Evolutionary conservation across 2,113 vertebrate genomes (phyloP).

Genomic region (Podarcis raffonei): DNA sequence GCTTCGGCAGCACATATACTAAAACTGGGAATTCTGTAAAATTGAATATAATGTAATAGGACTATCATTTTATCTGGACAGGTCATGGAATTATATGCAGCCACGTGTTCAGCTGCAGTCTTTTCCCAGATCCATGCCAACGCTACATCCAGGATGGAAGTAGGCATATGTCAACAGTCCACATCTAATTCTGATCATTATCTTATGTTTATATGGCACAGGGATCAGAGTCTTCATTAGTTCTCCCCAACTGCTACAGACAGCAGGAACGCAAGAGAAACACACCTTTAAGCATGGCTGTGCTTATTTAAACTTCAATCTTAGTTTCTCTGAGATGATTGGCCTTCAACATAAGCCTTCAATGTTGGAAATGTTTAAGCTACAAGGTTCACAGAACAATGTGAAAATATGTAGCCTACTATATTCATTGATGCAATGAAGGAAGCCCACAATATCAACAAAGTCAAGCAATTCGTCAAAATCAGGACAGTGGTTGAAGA

Average conservation of each 20-base stretch:
- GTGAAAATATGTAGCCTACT: neutral
- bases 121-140: too few relatives aligned
- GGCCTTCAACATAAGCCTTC: too few relatives aligned
- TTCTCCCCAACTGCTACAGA: neutral
- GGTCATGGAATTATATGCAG: neutral
- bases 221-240: neutral
- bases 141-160: neutral
- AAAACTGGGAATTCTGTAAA: too few relatives aligned
- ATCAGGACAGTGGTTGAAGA: neutral
- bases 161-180: neutral
- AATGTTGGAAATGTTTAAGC: too few relatives aligned
- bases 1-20: too few relatives aligned
- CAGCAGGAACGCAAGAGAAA: neutral
- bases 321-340: neutral
- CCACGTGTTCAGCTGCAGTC: neutral
- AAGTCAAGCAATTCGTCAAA: neutral
- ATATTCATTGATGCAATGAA: neutral
- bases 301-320: neutral
- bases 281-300: neutral
- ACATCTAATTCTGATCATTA: neutral
- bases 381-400: neutral
- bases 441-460: neutral
- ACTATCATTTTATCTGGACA: too few relatives aligned
- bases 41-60: too few relatives aligned
- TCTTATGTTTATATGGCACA: neutral